Evolutionary conservation across 2,797 vertebrate species (phyloP), one percentile per base, ranked within the genome.

Genomic region (Euphonia xanthogaster): DNA sequence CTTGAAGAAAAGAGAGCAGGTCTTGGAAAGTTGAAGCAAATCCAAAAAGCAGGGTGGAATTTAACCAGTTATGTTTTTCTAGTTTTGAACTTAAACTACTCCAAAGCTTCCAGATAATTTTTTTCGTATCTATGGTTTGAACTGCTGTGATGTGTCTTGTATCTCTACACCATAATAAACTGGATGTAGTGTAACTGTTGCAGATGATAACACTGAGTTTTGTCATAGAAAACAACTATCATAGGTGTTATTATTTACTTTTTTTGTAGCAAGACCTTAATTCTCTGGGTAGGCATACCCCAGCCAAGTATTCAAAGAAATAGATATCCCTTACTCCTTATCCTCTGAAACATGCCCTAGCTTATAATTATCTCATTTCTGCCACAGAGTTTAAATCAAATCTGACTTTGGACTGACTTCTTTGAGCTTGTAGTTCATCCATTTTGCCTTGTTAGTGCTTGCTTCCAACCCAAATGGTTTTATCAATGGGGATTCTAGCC

Each of bases 361-460:
- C 2, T 35, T 8, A 4, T 42, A 54, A 44, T 27, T 14, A 15
- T 27, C 6, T 16, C 0, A 35, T 7, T 75, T 89, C 30, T 89
- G 14, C 4, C 2, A 10, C 3, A 39, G 28, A 47, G 8, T 40
- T 14, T 5, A 6, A 70, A 3, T 14, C 5, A 12, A n/a, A 3
- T 61, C 7, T 40, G 27, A 28, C 13, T 31, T 75, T 18, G 6
- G 30, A n/a, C 25, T 3, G 3, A 18, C 33, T 63, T 67, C 31
- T 55, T 50, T 35, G n/a, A 67, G 25, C 16, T 12, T 39, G 12
- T n/a, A 3, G 2, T 48, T 73, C 10, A 8, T 68, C 18, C 51
- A 10, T 28, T 9, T 53, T 16, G 12, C 8, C 18, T 50, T 33
- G 9, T 28, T 54, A 50, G 39, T n/a, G 53, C 6, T 39, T 55